These are phyloP conservation scores for Drosophila austrosaltans DNA, from an alignment of 2,888 invertebrate species.

Conservation along the genomic window DNA sequence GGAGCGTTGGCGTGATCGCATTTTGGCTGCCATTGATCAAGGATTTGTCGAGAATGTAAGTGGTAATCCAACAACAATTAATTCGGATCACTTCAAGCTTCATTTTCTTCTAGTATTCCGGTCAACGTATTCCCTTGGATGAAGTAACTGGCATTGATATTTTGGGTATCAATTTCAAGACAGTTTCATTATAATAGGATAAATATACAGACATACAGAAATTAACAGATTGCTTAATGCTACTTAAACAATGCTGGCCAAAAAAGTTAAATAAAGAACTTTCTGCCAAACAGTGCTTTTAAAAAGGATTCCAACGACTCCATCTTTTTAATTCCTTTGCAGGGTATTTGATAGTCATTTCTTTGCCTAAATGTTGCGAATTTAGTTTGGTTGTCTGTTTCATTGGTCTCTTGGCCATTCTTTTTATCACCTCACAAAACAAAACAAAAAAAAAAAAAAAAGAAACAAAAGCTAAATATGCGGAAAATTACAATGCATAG, in stretches of 20 bases:
- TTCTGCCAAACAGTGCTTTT: no score
- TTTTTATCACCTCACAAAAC: constrained; percentile 36
- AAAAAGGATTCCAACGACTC: no score
- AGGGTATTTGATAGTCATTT: background rate
- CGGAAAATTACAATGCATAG: constrained; percentile 62
- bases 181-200: no score
- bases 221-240: no score
- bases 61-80: constrained; percentile 2
- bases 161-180: constrained; percentile 85
- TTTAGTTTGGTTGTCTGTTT: constrained; percentile 31
- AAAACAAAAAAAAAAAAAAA: constrained; percentile 16
- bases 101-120: constrained; percentile 54
- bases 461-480: constrained; percentile 48
- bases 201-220: no score
- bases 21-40: constrained; percentile 90
- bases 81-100: no score
- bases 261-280: no score
- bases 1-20: constrained; percentile 89
- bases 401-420: constrained; percentile 39
- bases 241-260: no score
- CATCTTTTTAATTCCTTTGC: background rate
- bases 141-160: constrained; percentile 88
- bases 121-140: constrained; percentile 74
- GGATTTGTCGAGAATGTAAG: constrained; percentile 87
- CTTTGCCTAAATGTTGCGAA: background rate